A percentile compares a stretch with the other conserved stretches of the same genome.
Conservation (phyloP, 2,888 invertebrate genomes). For the Siphlonurus alternatus region DNA sequence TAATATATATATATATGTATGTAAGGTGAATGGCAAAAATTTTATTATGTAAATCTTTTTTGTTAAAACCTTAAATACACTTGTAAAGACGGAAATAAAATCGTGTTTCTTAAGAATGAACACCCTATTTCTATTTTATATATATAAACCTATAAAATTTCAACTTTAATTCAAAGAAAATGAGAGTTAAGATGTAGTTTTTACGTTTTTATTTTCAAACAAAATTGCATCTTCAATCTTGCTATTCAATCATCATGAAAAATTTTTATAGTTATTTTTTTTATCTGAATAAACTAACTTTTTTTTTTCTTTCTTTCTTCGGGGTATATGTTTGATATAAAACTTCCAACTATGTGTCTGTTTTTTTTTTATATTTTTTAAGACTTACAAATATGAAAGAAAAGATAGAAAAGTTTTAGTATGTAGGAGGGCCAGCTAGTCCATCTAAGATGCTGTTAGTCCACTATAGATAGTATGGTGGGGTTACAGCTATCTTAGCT, state of each 20-base stretch:
- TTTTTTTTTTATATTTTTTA: neutral
- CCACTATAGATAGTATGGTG: neutral
- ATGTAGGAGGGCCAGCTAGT: neutral
- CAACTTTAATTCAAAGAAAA: no score
- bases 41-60: neutral
- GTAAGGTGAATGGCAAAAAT: neutral
- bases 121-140: neutral
- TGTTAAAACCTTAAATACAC: neutral
- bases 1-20: neutral
- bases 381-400: neutral
- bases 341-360: neutral
- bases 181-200: no score
- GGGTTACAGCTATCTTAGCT: neutral
- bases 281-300: neutral
- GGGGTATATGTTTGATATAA: neutral
- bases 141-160: neutral
- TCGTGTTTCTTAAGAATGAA: neutral
- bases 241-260: neutral
- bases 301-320: neutral
- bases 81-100: neutral
- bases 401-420: neutral
- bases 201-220: neutral
- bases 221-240: neutral
- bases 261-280: neutral
- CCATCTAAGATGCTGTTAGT: no score